Base-by-base conservation (phyloP, 2,113 vertebrate species). In the Cynopterus brachyotis region DNA sequence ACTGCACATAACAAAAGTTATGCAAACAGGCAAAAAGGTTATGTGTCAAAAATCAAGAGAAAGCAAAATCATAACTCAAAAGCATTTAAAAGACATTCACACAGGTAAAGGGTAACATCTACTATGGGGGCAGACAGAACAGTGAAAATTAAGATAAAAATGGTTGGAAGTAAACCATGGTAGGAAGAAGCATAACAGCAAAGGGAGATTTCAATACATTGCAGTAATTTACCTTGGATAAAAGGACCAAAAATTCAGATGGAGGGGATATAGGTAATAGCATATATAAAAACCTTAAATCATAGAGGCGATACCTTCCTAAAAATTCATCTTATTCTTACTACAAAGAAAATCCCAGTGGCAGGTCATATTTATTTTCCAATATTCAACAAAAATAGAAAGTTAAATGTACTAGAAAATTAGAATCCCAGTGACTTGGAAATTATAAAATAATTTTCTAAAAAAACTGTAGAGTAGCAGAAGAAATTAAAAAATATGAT, bases 1-100 rank as follows among this genome's bases (percentile, higher is more conserved):
- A 60, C 75, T 9, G 1, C 73, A 59, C 2, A 1, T 17, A 79
- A 86, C 6, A 86, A 87, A 70, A 55, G 53, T 66, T 30, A 81
- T 15, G 13, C 73, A 80, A 95, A 89, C 6, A 40, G 67, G 47
- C 53, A 42, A 16, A 93, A 92, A 90, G 37, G 47, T 89, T 76
- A 96, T 20, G 32, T 2, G 50, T 66, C 76, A 82, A 93, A 94
- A 91, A 80, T n/a, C 88, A 85, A 75, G 91, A 92, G 62, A 91
- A 79, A 53, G 85, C 83, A 73, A 53, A 79, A 64, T 59, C 30
- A 20, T 50, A 70, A 83, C 57, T 81, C 45, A n/a, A 45, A 92
- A 72, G 47, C 8, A 0, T 47, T 50, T 75, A 45, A 92, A 87
- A 69, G 89, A 86, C 20, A 50, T 45, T 73, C 45, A 78, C 15